Percentiles rank a stretch among this genome's conserved stretches.
phyloP scores from a whole-genome alignment of 2,113 vertebrate genomes.

The Phodopus roborovskii region DNA sequence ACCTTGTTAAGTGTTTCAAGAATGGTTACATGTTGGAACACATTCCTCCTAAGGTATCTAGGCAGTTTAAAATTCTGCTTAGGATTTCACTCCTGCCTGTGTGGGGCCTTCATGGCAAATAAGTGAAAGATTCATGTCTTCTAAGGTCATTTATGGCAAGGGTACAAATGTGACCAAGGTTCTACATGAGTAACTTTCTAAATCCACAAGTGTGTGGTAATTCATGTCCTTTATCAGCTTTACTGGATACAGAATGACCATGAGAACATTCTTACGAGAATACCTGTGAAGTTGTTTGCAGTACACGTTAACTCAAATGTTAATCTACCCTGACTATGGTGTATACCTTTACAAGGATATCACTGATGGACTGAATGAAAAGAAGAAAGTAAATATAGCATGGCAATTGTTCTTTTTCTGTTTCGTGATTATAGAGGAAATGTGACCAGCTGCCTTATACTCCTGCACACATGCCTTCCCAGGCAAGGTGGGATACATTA shows the following conservation, averaged over 20 bases:
- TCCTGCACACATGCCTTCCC: not conserved
- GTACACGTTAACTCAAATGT: not conserved
- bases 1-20: not conserved
- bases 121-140: not conserved
- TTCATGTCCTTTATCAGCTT: not conserved
- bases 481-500: not conserved
- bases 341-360: not conserved
- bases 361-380: not conserved
- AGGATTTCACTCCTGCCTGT: not conserved
- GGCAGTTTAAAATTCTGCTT: not conserved
- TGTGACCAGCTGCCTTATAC: no score
- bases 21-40: not conserved
- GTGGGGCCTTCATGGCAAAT: not conserved
- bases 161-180: not conserved
- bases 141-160: not conserved
- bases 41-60: not conserved
- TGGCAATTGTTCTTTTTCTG: not conserved
- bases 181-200: not conserved
- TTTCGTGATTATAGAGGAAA: not conserved
- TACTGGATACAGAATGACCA: not conserved
- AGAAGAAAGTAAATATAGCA: not conserved
- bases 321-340: not conserved
- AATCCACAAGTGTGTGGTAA: not conserved
- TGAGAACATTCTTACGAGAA: no score
- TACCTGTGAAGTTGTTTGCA: not conserved